These are phyloP conservation scores for Conus ventricosus DNA, from an alignment of 1,140 invertebrate genomes.

Conservation along the genomic window DNA sequence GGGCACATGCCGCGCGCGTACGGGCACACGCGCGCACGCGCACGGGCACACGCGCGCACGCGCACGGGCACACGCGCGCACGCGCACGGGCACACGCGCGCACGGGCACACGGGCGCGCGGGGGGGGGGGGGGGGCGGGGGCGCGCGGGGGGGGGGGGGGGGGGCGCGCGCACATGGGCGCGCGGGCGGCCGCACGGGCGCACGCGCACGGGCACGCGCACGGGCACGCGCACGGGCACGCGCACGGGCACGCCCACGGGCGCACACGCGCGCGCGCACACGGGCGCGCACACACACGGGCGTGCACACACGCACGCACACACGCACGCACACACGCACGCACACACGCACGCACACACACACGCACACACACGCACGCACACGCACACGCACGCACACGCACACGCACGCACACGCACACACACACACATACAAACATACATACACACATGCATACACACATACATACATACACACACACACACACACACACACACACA, in stretches of 20 bases:
- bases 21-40: neutral
- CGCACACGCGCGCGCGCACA: neutral
- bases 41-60: neutral
- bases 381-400: neutral
- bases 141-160: no score
- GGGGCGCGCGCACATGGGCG: no score
- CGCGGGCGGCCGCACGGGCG: no score
- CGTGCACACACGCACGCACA: neutral
- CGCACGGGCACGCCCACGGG: neutral
- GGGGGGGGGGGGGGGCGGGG: no score
- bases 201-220: no score
- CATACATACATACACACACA: neutral
- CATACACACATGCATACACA: neutral
- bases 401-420: neutral
- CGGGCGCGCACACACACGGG: neutral
- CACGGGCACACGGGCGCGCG: neutral
- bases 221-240: neutral
- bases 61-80: neutral
- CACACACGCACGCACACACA: neutral
- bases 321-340: no score
- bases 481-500: slow-evolving; percentile 8
- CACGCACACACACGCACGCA: neutral
- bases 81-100: no score
- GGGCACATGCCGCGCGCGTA: no score
- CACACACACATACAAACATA: neutral